Conservation (phyloP, 2,113 vertebrate species). For the Choloepus hoffmanni region DNA sequence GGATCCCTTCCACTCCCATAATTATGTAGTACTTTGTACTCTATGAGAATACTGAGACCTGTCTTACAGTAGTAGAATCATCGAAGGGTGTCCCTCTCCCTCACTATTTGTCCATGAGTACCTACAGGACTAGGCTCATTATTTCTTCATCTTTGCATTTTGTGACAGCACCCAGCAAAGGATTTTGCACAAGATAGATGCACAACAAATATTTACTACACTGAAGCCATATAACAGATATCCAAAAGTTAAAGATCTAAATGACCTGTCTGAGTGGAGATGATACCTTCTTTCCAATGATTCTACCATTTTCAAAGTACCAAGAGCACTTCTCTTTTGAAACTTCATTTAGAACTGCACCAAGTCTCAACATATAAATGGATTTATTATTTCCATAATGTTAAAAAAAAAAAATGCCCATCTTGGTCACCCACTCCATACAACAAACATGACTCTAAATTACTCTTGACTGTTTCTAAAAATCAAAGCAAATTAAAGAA, state of each 20-base stretch:
- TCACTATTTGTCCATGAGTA: not conserved
- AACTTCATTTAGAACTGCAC: not conserved
- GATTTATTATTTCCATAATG: not conserved
- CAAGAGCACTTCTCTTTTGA: not conserved
- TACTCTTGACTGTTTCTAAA: not conserved
- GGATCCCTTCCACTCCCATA: not conserved
- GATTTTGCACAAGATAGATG: not conserved
- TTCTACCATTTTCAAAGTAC: not conserved
- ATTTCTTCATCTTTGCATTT: conserved; percentile 32
- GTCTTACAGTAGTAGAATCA: not conserved
- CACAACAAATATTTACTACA: not conserved
- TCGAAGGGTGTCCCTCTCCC: not conserved
- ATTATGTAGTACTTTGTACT: not conserved
- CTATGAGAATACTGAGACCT: not conserved
- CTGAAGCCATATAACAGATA: not conserved
- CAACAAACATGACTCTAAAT: not conserved
- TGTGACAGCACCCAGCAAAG: not conserved
- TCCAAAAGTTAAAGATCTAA: conserved; percentile 21
- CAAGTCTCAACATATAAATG: not conserved
- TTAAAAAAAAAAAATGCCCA: not conserved
- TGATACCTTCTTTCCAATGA: not conserved
- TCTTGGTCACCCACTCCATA: not conserved
- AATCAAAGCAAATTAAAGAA: conserved; percentile 17
- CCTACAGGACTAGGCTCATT: not conserved
- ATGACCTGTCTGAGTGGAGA: not conserved